phyloP scores from a whole-genome alignment of 2,888 invertebrate species.

The Pediacus dermestoides region DNA sequence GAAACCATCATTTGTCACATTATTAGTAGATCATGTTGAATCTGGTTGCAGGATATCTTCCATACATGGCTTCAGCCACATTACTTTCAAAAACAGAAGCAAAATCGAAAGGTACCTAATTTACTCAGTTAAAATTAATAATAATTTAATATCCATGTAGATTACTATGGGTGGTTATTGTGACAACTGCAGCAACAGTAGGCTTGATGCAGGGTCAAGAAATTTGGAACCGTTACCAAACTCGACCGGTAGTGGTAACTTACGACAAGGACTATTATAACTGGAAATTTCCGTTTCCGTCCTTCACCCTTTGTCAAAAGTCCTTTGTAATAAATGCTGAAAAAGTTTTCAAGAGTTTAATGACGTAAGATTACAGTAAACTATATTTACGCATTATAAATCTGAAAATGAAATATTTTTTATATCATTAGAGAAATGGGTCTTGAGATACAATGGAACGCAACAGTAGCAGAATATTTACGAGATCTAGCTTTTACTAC shows the following conservation, averaged over 20 bases:
- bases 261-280: conserved; percentile 34
- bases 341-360: conserved; percentile 5
- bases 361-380: conserved; percentile 11
- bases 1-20: conserved; percentile 3
- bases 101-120: conserved; percentile 35
- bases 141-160: conserved; percentile 28
- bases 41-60: conserved; percentile 34
- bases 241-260: conserved; percentile 37
- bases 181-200: conserved; percentile 24
- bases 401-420: background rate
- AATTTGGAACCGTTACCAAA: conserved; percentile 35
- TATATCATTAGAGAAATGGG: conserved; percentile 3
- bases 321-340: conserved; percentile 8
- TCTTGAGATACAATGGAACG: conserved; percentile 8
- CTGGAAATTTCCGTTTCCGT: conserved; percentile 38
- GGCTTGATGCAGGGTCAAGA: conserved; percentile 28
- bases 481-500: conserved; percentile 22
- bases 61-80: conserved; percentile 40
- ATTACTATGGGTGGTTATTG: conserved; percentile 33
- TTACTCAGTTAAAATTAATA: background rate
- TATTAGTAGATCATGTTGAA: conserved; percentile 20
- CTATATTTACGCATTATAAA: too few species aligned
- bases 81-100: conserved; percentile 31
- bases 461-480: conserved; percentile 16
- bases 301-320: conserved; percentile 39